Base-by-base conservation (phyloP, 1,140 invertebrate genomes). In the Telenomus remus region DNA sequence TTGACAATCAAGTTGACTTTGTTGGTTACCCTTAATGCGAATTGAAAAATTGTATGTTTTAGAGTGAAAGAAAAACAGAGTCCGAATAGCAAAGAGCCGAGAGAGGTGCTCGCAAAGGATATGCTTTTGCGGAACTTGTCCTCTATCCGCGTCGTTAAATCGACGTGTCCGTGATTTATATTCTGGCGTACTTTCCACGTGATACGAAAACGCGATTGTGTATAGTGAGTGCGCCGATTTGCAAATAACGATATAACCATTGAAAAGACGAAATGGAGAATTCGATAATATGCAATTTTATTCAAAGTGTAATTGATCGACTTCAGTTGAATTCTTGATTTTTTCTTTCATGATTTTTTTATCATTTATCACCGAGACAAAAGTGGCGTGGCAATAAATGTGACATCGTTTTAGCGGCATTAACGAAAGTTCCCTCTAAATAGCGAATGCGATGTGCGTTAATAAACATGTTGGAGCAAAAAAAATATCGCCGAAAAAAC, bases 121-220 rank as follows among this genome's bases (percentile, higher is more conserved):
- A 42, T 65, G 56, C 75, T 69, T 69, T 64, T 65, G 73, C 60
- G 59, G 72, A 54, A 57, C 65, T 70, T 64, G 72, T 69, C 60
- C 73, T 53, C 65, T 60, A 55, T 70, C 39, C 46, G 50, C 44
- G 19, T 27, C 65, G 66, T 70, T 71, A 61, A 71, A 76, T 71
- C 74, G 74, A 48, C 61, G 66, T 61, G 56, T 53, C 34, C 51
- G 61, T 76, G 73, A 76, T 76, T 76, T 76, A 76, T 71, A 76
- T 76, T 76, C 66, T 50, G 66, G 66, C 61, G 73, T 66, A 66
- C 73, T 71, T 50, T 71, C 19, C 59, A 50, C 56, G 48, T 44
- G 66, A 76, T 69, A 66, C 56, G 73, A 66, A 66, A 61, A 42
- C 56, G 61, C 61, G 65, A 14, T 65, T 68, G 57, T 76, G 46